phyloP scores from a whole-genome alignment of 64 coral and sea anemone genomes.

The Dendrophyllia cribrosa region DNA sequence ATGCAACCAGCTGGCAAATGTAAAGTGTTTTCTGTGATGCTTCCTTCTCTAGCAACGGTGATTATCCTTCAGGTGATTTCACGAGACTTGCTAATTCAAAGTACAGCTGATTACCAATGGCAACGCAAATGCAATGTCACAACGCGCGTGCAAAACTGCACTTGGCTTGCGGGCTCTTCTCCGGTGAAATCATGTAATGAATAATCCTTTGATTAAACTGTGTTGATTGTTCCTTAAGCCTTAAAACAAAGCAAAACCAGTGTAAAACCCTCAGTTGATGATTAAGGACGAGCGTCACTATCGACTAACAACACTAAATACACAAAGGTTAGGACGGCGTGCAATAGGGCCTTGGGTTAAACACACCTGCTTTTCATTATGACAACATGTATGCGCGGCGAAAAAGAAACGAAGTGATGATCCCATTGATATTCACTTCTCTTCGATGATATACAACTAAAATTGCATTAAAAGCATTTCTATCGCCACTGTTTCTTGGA shows the following conservation, averaged over 20 bases:
- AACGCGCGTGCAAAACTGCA: not conserved
- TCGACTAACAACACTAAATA: not conserved
- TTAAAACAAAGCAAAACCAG: not conserved
- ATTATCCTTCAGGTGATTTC: not conserved
- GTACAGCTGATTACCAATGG: too few relatives aligned
- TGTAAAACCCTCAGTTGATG: too few relatives aligned
- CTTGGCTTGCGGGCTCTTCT: not conserved
- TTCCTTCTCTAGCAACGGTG: not conserved
- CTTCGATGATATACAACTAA: not conserved
- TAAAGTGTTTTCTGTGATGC: not conserved
- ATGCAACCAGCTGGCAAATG: not conserved
- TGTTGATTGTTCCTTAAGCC: not conserved
- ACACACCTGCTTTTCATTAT: not conserved
- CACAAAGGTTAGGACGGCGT: too few relatives aligned
- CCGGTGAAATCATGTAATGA: not conserved
- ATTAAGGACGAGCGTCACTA: not conserved
- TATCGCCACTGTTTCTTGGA: not conserved
- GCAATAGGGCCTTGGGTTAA: too few relatives aligned
- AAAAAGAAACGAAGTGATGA: not conserved
- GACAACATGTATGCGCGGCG: not conserved
- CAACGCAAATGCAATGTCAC: not conserved
- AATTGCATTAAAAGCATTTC: not conserved
- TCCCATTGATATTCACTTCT: constrained; percentile 10
- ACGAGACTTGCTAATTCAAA: not conserved
- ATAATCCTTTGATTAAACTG: not conserved